phyloP scores from a whole-genome alignment of 2,888 invertebrate species.

The Adelphocoris suturalis region DNA sequence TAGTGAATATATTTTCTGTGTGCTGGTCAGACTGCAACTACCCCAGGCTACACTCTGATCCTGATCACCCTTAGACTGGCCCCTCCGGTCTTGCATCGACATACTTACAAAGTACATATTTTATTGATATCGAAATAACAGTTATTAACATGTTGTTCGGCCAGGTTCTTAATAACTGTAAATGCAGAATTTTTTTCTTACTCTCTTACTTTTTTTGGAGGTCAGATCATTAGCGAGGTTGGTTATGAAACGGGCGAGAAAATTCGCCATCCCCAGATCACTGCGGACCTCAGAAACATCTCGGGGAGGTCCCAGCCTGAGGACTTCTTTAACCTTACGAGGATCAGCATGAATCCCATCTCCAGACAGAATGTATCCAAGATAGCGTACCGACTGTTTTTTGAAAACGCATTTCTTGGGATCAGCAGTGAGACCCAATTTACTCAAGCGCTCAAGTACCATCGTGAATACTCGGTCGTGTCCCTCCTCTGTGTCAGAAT shows the following conservation, averaged over 20 bases:
- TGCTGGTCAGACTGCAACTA: no score
- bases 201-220: no score
- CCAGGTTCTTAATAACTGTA: no score
- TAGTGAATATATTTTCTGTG: no score
- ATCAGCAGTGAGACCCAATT: slow-evolving; percentile 28
- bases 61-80: no score
- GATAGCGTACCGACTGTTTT: background rate
- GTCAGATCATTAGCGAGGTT: slow-evolving; percentile 28
- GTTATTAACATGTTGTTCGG: no score
- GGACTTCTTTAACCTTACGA: background rate
- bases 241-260: slow-evolving; percentile 36
- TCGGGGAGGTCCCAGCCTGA: background rate
- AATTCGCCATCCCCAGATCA: slow-evolving; percentile 25
- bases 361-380: slow-evolving; percentile 15
- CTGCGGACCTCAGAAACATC: background rate
- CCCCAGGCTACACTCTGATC: no score
- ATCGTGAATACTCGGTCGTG: background rate
- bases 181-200: no score
- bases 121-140: no score
- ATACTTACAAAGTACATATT: no score
- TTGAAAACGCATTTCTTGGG: no score
- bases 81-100: no score
- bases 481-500: slow-evolving; percentile 7
- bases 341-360: slow-evolving; percentile 10
- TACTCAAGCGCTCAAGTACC: slow-evolving; percentile 18